Percentiles rank a stretch among this genome's conserved stretches.
These are phyloP conservation scores for Vesta saturnalis DNA, from an alignment of 2,888 invertebrate genomes.

Conservation along the genomic window DNA sequence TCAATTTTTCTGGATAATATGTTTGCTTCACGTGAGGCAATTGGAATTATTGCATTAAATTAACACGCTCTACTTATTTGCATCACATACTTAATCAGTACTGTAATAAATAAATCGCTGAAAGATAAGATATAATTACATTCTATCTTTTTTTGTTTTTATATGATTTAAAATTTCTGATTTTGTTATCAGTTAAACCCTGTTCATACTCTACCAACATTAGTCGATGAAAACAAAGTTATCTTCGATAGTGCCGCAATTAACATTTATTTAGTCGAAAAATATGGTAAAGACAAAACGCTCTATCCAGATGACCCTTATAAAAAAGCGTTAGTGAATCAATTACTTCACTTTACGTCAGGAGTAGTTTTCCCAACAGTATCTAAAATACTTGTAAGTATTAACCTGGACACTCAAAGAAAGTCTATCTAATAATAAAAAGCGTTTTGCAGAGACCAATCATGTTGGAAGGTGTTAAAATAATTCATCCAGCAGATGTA, in stretches of 20 bases:
- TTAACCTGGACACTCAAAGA: background rate
- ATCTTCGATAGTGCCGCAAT: constrained; percentile 66
- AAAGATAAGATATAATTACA: no score
- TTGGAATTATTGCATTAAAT: no score
- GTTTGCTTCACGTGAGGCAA: no score
- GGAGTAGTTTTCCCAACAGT: constrained; percentile 61
- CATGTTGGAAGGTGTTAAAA: constrained; percentile 12
- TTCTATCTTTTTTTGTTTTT: no score
- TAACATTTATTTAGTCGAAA: constrained; percentile 53
- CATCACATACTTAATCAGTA: no score
- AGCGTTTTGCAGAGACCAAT: constrained; percentile 60
- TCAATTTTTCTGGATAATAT: no score
- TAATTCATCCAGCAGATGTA: background rate
- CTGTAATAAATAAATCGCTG: no score
- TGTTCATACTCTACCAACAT: constrained; percentile 68
- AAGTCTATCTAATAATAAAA: constrained; percentile 57
- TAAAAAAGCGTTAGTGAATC: constrained; percentile 65
- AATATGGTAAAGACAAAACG: constrained; percentile 59
- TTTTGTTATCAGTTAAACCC: constrained; percentile 62
- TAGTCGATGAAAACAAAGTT: constrained; percentile 67
- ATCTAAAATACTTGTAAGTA: background rate
- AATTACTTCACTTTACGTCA: constrained; percentile 65
- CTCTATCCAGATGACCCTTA: constrained; percentile 67
- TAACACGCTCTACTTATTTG: no score
- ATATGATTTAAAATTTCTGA: no score